These are phyloP conservation scores for Typhlomys cinereus DNA, from an alignment of 2,113 vertebrate genomes.

Conservation along the genomic window DNA sequence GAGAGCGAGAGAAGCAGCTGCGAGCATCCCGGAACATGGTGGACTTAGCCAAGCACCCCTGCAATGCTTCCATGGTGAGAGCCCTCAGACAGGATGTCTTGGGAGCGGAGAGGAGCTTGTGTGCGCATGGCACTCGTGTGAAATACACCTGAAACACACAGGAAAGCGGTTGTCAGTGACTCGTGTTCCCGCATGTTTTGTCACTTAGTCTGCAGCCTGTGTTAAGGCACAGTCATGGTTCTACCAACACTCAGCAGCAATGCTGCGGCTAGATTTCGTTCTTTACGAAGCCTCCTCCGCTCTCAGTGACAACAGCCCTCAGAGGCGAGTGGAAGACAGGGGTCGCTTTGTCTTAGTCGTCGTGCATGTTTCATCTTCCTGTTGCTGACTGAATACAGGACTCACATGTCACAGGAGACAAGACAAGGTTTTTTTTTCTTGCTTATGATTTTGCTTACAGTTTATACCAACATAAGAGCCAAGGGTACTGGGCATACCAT, in stretches of 20 bases:
- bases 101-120: too few relatives aligned
- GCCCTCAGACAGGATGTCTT: neutral
- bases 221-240: neutral
- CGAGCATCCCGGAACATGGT: conserved; percentile 91
- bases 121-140: neutral
- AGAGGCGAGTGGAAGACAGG: neutral
- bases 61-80: conserved; percentile 94
- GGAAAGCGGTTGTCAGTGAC: neutral
- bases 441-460: too few relatives aligned
- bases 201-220: neutral
- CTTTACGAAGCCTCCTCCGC: neutral
- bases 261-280: conserved; percentile 1
- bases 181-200: neutral
- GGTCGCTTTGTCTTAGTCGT: neutral
- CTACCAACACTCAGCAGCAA: neutral
- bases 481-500: too few relatives aligned
- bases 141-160: neutral
- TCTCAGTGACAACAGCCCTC: neutral
- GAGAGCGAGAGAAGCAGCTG: conserved; percentile 95
- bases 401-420: too few relatives aligned
- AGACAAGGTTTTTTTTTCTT: too few relatives aligned
- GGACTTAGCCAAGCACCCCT: conserved; percentile 97
- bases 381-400: too few relatives aligned
- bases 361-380: neutral
- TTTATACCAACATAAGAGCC: too few relatives aligned